These are phyloP conservation scores for Xestia c-nigrum DNA, from an alignment of 2,888 invertebrate genomes.

Conservation along the genomic window DNA sequence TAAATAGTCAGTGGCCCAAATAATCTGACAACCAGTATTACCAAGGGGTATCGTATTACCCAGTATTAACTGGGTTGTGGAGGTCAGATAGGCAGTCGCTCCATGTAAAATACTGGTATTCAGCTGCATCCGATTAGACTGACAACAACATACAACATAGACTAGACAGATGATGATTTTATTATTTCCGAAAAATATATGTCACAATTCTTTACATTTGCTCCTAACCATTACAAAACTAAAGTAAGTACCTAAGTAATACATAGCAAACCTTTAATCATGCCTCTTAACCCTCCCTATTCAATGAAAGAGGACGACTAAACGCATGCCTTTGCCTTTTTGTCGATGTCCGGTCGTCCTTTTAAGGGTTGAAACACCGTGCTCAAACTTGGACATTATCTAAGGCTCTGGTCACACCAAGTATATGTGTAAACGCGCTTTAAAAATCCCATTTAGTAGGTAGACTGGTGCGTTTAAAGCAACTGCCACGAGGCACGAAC, in stretches of 20 bases:
- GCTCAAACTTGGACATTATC: slow-evolving; percentile 42
- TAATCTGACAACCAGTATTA: too few relatives aligned
- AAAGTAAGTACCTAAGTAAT: not conserved
- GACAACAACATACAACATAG: too few relatives aligned
- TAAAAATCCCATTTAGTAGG: not conserved
- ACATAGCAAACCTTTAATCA: not conserved
- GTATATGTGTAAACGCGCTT: not conserved
- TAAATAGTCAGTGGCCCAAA: too few relatives aligned
- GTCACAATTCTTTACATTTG: not conserved
- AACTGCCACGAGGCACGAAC: too few relatives aligned
- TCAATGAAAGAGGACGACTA: slow-evolving; percentile 21
- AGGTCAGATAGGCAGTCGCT: too few relatives aligned
- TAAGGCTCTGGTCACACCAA: slow-evolving; percentile 5
- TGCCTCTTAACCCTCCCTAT: slow-evolving; percentile 18
- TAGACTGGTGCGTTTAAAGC: not conserved
- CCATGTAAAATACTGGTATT: too few relatives aligned
- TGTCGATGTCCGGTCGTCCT: slow-evolving; percentile 37
- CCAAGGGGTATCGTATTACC: too few relatives aligned
- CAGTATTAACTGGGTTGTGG: too few relatives aligned
- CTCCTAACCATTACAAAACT: not conserved
- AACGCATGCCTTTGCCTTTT: slow-evolving; percentile 39
- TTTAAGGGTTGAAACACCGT: slow-evolving; percentile 57
- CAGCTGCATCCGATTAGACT: too few relatives aligned
- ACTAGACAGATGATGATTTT: not conserved
- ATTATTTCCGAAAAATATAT: not conserved